phyloP scores from a whole-genome alignment of 2,113 vertebrate species.

The Perca flavescens region DNA sequence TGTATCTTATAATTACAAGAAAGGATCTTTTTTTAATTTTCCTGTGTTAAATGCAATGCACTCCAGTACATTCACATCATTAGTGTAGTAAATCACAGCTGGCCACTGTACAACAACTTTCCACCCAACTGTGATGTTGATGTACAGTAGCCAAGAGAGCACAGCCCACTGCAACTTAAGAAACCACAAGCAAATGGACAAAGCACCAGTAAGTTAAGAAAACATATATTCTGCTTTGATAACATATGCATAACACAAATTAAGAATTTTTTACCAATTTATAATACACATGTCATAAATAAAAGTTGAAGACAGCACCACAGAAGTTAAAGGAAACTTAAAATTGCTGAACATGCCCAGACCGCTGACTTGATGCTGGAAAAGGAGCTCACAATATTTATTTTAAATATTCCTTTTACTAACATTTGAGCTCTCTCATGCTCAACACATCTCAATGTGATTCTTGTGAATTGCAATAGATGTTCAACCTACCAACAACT shows the following conservation, averaged over 20 bases:
- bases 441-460: not conserved
- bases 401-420: not conserved
- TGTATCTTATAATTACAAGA: not conserved
- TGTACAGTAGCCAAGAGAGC: no score
- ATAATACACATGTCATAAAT: not conserved
- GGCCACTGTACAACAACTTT: not conserved
- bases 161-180: no score
- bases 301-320: not conserved
- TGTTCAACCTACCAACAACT: constrained; percentile 1
- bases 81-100: not conserved
- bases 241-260: not conserved
- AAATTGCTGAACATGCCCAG: not conserved
- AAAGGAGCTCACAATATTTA: not conserved
- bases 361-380: not conserved
- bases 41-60: not conserved
- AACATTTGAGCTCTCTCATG: not conserved
- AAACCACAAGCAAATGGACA: no score
- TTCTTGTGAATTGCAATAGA: not conserved
- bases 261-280: not conserved
- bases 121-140: not conserved
- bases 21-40: not conserved
- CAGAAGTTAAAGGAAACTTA: not conserved
- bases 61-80: not conserved
- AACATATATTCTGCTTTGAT: no score
- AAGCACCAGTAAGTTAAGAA: no score